phyloP scores from a whole-genome alignment of 2,797 vertebrate species.

The Propithecus perrieri region DNA sequence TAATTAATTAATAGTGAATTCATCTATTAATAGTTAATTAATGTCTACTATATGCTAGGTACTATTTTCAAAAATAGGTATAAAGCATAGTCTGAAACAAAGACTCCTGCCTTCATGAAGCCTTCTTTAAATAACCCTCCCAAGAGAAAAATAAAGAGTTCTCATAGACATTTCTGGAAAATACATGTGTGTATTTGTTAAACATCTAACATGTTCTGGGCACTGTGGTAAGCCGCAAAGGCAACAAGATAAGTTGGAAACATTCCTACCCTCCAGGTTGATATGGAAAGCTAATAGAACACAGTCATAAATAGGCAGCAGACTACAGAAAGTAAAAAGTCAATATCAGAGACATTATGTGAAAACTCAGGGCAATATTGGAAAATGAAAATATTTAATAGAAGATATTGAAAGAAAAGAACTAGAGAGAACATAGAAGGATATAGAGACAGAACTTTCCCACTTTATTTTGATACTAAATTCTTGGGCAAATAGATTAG shows the following conservation, averaged over 20 bases:
- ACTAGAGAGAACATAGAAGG: not conserved
- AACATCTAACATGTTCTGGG: not conserved
- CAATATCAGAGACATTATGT: not conserved
- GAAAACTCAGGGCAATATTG: not conserved
- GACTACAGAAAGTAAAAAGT: not conserved
- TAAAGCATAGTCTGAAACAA: not conserved
- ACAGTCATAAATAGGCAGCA: not conserved
- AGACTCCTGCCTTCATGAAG: not conserved
- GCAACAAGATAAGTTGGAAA: not conserved
- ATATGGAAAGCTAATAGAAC: not conserved
- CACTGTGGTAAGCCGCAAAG: not conserved
- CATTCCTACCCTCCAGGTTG: not conserved
- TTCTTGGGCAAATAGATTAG: constrained; percentile 17
- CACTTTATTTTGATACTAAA: not conserved
- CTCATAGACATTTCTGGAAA: not conserved
- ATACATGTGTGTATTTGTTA: not conserved
- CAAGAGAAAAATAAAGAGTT: not conserved
- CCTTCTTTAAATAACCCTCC: not conserved
- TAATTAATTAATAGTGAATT: not conserved
- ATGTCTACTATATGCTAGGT: not conserved
- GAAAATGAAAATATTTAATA: not conserved
- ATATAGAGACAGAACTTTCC: not conserved
- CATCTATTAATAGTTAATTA: not conserved
- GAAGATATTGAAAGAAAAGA: constrained; percentile 11
- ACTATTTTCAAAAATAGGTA: not conserved